A percentile compares a stretch with the other conserved stretches of the same genome.
Evolutionary conservation across 2,888 invertebrate species (phyloP).

Genomic region (Drosophila mercatorum): DNA sequence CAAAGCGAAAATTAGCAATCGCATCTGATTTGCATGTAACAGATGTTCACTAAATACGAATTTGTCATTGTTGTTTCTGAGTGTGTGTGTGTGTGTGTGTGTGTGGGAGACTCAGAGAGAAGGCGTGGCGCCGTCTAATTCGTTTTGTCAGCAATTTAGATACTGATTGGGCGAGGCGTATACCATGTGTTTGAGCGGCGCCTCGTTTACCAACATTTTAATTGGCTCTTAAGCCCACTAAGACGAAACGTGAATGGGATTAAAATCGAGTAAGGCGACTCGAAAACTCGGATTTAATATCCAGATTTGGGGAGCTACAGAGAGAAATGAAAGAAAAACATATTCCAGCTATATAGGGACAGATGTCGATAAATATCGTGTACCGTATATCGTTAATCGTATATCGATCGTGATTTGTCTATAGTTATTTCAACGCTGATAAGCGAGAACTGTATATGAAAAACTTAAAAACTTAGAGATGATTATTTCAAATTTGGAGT

Average conservation of each 20-base stretch:
- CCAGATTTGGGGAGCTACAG: neutral
- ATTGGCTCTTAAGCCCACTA: conserved; percentile 23
- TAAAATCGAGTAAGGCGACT: neutral
- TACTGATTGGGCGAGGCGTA: conserved; percentile 14
- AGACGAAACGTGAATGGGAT: neutral
- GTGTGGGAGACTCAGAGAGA: neutral
- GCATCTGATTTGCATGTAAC: conserved; percentile 65
- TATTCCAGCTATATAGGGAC: neutral
- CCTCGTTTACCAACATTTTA: conserved; percentile 38
- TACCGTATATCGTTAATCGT: neutral
- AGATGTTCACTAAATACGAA: conserved; percentile 55
- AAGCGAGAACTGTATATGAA: neutral
- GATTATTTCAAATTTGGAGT: too few relatives aligned
- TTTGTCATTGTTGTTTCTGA: conserved; percentile 17
- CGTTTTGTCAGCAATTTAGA: conserved; percentile 58
- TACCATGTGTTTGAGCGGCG: conserved; percentile 15
- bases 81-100: neutral
- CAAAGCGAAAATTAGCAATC: conserved; percentile 28
- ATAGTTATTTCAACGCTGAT: neutral
- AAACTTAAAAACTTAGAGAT: too few relatives aligned
- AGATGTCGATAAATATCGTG: neutral
- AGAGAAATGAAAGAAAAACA: neutral
- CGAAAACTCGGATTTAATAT: neutral
- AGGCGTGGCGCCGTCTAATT: conserved; percentile 46
- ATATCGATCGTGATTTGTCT: neutral